Conservation (phyloP, 2,888 invertebrate genomes). For the Drosophila kokeensis region DNA sequence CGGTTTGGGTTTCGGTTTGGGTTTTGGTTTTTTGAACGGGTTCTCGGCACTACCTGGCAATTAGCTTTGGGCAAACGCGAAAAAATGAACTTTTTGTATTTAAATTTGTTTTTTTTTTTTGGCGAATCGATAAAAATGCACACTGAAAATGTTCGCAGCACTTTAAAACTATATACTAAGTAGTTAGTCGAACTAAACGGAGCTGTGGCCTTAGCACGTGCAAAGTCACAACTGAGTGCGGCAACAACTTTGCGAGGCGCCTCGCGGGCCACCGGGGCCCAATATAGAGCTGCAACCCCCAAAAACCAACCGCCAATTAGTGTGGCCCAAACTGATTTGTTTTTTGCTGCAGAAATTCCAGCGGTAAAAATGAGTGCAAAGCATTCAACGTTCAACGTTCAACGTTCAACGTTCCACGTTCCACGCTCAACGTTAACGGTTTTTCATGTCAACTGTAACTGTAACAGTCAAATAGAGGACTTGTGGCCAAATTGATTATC, state of each 20-base stretch:
- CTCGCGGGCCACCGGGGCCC: conserved; percentile 23
- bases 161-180: conserved; percentile 48
- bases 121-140: conserved; percentile 74
- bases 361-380: conserved; percentile 22
- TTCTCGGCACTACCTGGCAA: conserved; percentile 66
- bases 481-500: conserved; percentile 73
- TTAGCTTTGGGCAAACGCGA: conserved; percentile 48
- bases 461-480: conserved; percentile 30
- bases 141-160: conserved; percentile 23
- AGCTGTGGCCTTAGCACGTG: conserved; percentile 59
- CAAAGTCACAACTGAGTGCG: conserved; percentile 57
- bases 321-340: conserved; percentile 71
- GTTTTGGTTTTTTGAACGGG: conserved; percentile 14
- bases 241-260: conserved; percentile 44
- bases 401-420: background rate
- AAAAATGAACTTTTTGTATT: conserved; percentile 57
- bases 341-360: conserved; percentile 65
- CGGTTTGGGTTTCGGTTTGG: background rate
- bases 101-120: conserved; percentile 40
- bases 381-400: conserved; percentile 1
- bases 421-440: background rate
- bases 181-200: conserved; percentile 17
- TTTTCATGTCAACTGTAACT: conserved; percentile 74
- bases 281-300: conserved; percentile 9
- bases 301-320: conserved; percentile 64